Evolutionary conservation across 1,140 invertebrate species (phyloP), one percentile per base, ranked within the genome.

Genomic region (Glomeris maerens): DNA sequence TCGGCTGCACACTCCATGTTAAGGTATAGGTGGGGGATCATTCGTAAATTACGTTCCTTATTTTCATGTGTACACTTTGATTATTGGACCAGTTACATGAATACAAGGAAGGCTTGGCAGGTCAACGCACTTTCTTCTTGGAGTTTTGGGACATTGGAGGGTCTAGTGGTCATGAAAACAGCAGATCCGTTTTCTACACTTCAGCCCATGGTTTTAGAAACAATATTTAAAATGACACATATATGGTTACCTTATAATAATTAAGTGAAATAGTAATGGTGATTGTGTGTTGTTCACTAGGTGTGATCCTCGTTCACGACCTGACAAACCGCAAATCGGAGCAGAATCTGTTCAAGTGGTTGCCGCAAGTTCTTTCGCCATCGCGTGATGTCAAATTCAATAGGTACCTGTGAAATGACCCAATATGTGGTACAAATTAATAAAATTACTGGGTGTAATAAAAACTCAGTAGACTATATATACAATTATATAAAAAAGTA

Each of bases 131-230:
- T 23, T 96, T 84, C 70, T 95, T 95, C 68, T 74, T 97, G 36
- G 93, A 97, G 71, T 71, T 97, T 22, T 97, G 91, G 82, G 94
- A 98, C 65, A 77, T 97, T 52, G 94, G 93, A 17, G 93, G 93
- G 14, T 93, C 88, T 55, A 79, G 83, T 57, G 86, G 78, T 60
- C 93, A 97, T 66, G 78, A 82, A 63, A 93, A 93, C 66, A 84
- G 88, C 14, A 74, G 93, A 63, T 76, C 80, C 55, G 85, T 96
- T 14, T 97, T 97, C 69, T 96, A 96, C 64, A 80, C 83, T 62
- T 80, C 84, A 28, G 83, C 86, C 53, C 84, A 97, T 74, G 94
- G 93, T 83, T 72, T 20, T 7, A 29, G 2, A n/a, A 27, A 36
- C 47, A 27, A 14, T 14, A 7, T 31, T n/a, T n/a, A n/a, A n/a